phyloP scores from a whole-genome alignment of 1,140 invertebrate species.

The Chymomyza costata region DNA sequence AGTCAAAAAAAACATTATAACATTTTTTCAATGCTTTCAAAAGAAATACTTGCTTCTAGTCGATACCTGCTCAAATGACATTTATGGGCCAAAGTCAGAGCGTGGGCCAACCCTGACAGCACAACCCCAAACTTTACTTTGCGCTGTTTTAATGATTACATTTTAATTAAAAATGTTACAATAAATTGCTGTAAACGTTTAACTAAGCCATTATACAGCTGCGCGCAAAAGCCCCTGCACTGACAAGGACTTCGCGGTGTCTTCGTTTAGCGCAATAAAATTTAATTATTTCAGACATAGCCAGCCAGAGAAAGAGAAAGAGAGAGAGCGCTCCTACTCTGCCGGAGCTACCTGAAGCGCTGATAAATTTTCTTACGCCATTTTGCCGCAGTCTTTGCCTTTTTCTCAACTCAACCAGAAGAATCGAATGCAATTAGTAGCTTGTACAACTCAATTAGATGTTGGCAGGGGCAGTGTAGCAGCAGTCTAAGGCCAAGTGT shows the following conservation, averaged over 20 bases:
- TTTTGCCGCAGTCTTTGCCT: constrained; percentile 25
- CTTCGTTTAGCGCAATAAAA: constrained; percentile 41
- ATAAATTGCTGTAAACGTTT: constrained; percentile 31
- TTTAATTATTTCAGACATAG: constrained; percentile 53
- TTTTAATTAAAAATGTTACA: constrained; percentile 33
- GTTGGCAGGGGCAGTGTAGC: constrained; percentile 8
- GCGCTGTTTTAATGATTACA: neutral
- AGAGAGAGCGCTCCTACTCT: no score
- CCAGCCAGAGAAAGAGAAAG: no score
- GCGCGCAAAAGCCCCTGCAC: neutral
- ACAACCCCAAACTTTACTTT: no score
- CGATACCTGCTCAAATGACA: no score
- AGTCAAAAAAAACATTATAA: no score
- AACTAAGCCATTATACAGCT: constrained; percentile 42
- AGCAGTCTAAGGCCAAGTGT: no score
- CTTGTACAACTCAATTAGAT: constrained; percentile 74
- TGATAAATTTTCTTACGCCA: no score
- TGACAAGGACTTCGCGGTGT: constrained; percentile 24
- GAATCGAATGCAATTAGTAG: constrained; percentile 74
- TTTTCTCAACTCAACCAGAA: constrained; percentile 56
- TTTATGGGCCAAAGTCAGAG: no score
- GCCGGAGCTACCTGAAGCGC: no score
- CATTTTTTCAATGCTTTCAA: no score
- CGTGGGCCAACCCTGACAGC: no score
- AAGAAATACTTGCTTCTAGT: no score